Evolutionary conservation across 2,888 invertebrate genomes (phyloP).

Genomic region (Eristalinus aeneus): DNA sequence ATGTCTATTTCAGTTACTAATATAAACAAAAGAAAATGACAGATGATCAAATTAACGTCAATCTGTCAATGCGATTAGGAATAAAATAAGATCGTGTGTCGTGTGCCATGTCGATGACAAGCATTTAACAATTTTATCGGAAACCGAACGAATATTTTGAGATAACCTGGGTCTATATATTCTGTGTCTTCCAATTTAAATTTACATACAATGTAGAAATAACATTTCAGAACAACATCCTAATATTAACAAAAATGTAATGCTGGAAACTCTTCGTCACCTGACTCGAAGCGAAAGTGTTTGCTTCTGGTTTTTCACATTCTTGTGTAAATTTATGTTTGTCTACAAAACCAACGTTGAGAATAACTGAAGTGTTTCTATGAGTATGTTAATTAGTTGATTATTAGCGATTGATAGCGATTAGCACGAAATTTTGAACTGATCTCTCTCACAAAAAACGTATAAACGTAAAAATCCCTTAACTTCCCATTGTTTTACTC

Average conservation of each 20-base stretch:
- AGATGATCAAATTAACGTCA: not conserved
- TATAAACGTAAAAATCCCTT: too few relatives aligned
- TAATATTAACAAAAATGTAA: not conserved
- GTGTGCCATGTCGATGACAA: not conserved
- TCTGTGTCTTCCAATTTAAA: too few relatives aligned
- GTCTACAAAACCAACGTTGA: not conserved
- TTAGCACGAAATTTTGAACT: not conserved
- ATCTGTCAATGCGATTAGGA: not conserved
- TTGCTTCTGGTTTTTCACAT: too few relatives aligned
- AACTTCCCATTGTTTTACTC: too few relatives aligned
- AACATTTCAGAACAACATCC: not conserved
- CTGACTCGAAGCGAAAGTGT: not conserved
- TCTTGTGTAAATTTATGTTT: not conserved
- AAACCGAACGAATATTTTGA: too few relatives aligned
- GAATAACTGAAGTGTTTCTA: not conserved
- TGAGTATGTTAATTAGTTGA: not conserved
- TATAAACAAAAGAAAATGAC: not conserved
- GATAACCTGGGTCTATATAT: too few relatives aligned
- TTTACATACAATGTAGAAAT: not conserved
- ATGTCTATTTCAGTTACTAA: not conserved
- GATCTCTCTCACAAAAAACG: not conserved
- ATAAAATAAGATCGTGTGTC: not conserved
- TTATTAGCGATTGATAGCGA: not conserved
- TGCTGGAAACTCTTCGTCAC: not conserved
- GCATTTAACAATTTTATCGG: not conserved